phyloP scores from a whole-genome alignment of 2,888 invertebrate species.

The Anoplius nigerrimus region DNA sequence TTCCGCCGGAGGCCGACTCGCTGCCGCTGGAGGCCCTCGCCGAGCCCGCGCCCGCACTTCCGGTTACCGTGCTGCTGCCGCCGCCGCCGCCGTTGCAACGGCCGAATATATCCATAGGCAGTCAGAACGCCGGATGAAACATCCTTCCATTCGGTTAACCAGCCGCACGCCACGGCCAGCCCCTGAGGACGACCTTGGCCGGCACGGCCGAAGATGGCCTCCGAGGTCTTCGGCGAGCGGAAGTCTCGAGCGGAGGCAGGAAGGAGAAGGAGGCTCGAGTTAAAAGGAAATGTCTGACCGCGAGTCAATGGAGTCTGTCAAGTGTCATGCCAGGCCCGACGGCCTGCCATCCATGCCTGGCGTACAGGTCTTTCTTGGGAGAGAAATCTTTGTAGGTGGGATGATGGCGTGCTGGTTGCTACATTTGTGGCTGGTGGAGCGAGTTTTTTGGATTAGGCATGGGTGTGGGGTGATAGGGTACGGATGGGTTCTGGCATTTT shows the following conservation, averaged over 20 bases:
- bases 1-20: conserved; percentile 55
- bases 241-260: no score
- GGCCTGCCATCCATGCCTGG: conserved; percentile 14
- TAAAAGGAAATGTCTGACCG: not conserved
- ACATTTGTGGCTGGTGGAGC: no score
- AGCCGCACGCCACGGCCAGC: conserved; percentile 17
- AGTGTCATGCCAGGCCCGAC: conserved; percentile 16
- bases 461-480: no score
- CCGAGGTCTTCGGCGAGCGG: conserved; percentile 2
- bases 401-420: no score
- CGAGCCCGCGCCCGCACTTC: conserved; percentile 56
- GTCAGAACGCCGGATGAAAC: conserved; percentile 70
- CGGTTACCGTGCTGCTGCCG: conserved; percentile 64
- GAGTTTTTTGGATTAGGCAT: no score
- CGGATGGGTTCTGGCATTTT: no score
- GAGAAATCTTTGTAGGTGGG: no score
- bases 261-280: no score
- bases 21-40: conserved; percentile 51
- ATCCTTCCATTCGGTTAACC: conserved; percentile 65
- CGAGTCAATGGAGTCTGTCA: conserved; percentile 7
- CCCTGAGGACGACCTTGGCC: not conserved
- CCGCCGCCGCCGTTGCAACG: conserved; percentile 71
- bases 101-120: conserved; percentile 75
- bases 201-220: no score
- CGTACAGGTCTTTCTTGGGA: not conserved